These are phyloP conservation scores for Nesoenas mayeri DNA, from an alignment of 2,113 vertebrate genomes.

Conservation along the genomic window DNA sequence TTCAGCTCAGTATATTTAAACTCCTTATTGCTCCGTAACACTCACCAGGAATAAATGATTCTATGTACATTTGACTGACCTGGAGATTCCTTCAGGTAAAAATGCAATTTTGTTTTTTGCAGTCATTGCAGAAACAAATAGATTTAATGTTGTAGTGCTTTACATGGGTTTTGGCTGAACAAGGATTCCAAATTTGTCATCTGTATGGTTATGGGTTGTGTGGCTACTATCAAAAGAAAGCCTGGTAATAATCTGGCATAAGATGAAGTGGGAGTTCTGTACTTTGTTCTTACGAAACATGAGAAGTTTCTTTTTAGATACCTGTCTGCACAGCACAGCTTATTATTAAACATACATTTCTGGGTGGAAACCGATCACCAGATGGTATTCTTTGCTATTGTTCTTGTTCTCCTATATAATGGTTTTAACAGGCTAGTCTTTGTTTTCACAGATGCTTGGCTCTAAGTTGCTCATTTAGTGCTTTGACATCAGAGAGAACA, in stretches of 20 bases:
- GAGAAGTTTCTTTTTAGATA: not conserved
- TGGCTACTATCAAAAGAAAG: not conserved
- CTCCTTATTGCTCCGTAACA: not conserved
- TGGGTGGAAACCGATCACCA: not conserved
- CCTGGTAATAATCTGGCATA: not conserved
- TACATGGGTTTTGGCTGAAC: not conserved
- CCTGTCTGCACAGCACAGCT: not conserved
- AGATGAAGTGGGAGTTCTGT: not conserved
- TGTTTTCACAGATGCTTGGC: not conserved
- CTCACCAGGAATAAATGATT: not conserved
- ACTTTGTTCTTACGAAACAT: not conserved
- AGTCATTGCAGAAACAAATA: not conserved
- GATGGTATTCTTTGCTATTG: not conserved
- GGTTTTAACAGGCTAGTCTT: not conserved
- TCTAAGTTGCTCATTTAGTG: not conserved
- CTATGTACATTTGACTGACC: not conserved
- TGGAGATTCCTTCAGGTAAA: not conserved
- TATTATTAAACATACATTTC: not conserved
- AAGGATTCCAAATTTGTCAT: not conserved
- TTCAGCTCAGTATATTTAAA: not conserved
- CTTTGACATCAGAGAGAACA: not conserved
- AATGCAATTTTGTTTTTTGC: not conserved
- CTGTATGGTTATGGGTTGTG: not conserved
- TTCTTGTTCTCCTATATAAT: not conserved
- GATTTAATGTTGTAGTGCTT: not conserved